phyloP scores from a whole-genome alignment of 2,797 vertebrate genomes.

The Jordanella pulchra region DNA sequence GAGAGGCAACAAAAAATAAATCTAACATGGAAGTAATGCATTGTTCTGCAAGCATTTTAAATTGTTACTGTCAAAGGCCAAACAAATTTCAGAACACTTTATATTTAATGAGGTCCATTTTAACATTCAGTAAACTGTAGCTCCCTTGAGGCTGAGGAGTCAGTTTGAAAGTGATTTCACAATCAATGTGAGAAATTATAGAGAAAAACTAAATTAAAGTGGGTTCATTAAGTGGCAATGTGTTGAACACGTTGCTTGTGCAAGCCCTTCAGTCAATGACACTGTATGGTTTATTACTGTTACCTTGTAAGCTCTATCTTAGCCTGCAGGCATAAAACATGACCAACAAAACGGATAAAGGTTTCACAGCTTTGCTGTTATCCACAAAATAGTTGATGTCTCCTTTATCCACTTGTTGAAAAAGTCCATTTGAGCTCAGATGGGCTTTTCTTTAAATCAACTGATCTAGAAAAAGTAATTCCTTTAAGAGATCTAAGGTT shows the following conservation, averaged over 20 bases:
- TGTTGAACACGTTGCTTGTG: not conserved
- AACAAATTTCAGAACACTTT: conserved; percentile 7
- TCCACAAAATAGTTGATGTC: not conserved
- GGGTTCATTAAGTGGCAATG: not conserved
- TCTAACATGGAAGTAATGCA: not conserved
- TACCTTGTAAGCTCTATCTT: not conserved
- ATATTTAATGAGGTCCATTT: not conserved
- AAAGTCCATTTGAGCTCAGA: not conserved
- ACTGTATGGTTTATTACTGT: not conserved
- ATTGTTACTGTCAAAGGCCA: not conserved
- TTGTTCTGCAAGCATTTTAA: not conserved
- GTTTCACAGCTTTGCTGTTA: not conserved
- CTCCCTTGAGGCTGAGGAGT: not conserved
- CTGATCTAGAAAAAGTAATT: not conserved
- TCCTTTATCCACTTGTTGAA: not conserved
- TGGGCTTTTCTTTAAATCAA: not conserved
- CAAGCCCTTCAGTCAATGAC: not conserved
- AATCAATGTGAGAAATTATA: not conserved
- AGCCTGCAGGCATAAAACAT: not conserved
- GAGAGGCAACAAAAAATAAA: not conserved
- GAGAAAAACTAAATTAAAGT: conserved; percentile 4
- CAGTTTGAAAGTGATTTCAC: not conserved
- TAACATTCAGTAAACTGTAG: not conserved
- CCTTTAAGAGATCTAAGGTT: not conserved
- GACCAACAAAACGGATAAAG: not conserved